phyloP scores from a whole-genome alignment of 2,113 vertebrate genomes.

The Ursus arctos region DNA sequence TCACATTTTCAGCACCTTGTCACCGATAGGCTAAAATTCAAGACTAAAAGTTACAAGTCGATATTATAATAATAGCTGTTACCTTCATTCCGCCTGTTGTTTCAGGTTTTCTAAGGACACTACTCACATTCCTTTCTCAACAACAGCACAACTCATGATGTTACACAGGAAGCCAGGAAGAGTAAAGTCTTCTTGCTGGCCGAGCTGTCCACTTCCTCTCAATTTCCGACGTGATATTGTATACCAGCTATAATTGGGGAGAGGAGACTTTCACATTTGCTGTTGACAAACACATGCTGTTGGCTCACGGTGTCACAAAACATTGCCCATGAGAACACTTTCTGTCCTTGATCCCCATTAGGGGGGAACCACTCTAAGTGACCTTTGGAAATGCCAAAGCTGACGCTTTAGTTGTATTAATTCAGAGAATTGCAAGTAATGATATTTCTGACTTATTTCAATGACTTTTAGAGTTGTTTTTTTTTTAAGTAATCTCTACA shows the following conservation, averaged over 20 bases:
- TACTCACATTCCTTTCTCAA: background rate
- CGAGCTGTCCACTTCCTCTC: constrained; percentile 50
- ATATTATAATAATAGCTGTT: constrained; percentile 9
- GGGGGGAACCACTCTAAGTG: background rate
- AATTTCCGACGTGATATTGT: background rate
- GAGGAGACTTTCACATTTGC: background rate
- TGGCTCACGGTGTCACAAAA: too few relatives aligned
- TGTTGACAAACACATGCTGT: background rate
- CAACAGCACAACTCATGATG: constrained; percentile 34
- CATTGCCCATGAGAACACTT: background rate
- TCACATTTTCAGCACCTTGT: background rate
- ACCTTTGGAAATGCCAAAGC: background rate
- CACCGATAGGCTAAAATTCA: background rate
- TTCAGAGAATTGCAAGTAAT: background rate
- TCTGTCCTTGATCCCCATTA: background rate
- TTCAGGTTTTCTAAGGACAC: constrained; percentile 45
- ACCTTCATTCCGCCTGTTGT: constrained; percentile 60
- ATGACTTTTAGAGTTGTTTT: background rate
- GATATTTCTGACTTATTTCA: background rate
- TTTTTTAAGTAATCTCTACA: background rate
- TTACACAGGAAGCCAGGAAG: constrained; percentile 68
- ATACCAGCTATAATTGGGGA: background rate
- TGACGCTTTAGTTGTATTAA: background rate
- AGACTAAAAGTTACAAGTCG: background rate
- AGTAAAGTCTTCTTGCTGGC: constrained; percentile 49